These are phyloP conservation scores for Centroberyx gerrardi DNA, from an alignment of 2,797 vertebrate species.

Conservation along the genomic window DNA sequence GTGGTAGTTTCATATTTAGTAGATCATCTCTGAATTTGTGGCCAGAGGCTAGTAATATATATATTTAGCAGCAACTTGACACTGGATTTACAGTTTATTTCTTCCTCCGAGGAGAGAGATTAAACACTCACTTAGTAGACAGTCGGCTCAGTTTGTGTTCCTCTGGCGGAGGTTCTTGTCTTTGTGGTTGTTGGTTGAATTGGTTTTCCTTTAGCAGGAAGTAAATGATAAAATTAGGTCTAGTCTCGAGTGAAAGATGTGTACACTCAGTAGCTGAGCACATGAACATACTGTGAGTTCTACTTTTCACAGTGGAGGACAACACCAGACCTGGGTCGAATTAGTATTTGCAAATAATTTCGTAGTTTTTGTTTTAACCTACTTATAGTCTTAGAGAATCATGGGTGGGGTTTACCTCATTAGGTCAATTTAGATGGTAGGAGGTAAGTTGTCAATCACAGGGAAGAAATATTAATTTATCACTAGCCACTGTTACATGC, in stretches of 20 bases:
- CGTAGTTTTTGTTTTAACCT: not conserved
- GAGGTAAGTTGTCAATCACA: not conserved
- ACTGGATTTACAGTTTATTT: slow-evolving; percentile 8
- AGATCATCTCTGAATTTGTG: slow-evolving; percentile 32
- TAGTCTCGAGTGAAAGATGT: slow-evolving; percentile 1
- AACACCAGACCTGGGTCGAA: not conserved
- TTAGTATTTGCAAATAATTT: not conserved
- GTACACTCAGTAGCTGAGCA: not conserved
- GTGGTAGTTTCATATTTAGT: not conserved
- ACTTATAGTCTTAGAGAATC: not conserved
- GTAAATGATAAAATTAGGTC: slow-evolving; percentile 43
- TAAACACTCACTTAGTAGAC: slow-evolving; percentile 80
- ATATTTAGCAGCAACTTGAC: slow-evolving; percentile 42
- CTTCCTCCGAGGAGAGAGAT: slow-evolving; percentile 28
- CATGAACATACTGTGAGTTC: not conserved
- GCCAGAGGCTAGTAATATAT: slow-evolving; percentile 24
- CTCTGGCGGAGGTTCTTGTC: slow-evolving; percentile 99
- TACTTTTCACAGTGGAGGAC: not conserved
- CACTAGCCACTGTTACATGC: not conserved
- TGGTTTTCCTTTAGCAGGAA: slow-evolving; percentile 92
- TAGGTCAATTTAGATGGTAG: not conserved
- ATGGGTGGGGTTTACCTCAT: not conserved
- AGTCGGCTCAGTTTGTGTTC: slow-evolving; percentile 94
- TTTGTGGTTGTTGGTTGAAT: slow-evolving; percentile 99
- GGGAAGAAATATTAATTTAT: not conserved